Conservation (phyloP, 2,797 vertebrate species). For the Scolopax rusticola region DNA sequence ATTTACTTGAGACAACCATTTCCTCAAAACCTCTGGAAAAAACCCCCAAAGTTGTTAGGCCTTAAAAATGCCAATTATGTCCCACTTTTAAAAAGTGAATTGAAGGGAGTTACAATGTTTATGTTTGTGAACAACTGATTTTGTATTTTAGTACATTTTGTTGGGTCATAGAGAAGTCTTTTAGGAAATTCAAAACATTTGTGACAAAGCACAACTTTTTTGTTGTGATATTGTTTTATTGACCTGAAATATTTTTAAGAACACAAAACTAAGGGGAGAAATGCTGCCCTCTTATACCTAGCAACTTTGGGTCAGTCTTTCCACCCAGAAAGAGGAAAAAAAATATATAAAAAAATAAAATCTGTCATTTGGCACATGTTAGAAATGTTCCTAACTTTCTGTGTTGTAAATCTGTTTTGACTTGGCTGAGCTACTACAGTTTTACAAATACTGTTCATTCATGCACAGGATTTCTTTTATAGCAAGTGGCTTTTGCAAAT, state of each 20-base stretch:
- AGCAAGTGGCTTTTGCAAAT: constrained; percentile 27
- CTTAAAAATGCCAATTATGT: neutral
- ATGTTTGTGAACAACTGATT: neutral
- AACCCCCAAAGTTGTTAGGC: neutral
- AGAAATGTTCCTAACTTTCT: neutral
- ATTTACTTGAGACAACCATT: neutral
- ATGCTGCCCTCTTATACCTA: accelerated
- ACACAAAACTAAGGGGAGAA: neutral
- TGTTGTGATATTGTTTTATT: neutral
- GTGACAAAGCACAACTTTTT: neutral
- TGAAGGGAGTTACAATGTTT: neutral
- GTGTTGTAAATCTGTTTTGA: constrained; percentile 11
- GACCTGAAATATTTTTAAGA: neutral
- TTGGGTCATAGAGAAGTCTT: neutral
- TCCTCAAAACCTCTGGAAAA: neutral
- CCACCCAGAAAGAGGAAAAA: neutral
- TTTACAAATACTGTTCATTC: constrained; percentile 12
- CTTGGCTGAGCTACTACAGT: neutral
- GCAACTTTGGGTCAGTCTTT: neutral
- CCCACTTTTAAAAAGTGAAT: neutral
- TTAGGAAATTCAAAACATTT: neutral
- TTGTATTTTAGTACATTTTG: neutral
- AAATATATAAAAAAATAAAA: no score
- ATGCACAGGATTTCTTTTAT: neutral
- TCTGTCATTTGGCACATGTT: neutral